Conservation (phyloP, 1,140 invertebrate species). For the Drosophila pachea region DNA sequence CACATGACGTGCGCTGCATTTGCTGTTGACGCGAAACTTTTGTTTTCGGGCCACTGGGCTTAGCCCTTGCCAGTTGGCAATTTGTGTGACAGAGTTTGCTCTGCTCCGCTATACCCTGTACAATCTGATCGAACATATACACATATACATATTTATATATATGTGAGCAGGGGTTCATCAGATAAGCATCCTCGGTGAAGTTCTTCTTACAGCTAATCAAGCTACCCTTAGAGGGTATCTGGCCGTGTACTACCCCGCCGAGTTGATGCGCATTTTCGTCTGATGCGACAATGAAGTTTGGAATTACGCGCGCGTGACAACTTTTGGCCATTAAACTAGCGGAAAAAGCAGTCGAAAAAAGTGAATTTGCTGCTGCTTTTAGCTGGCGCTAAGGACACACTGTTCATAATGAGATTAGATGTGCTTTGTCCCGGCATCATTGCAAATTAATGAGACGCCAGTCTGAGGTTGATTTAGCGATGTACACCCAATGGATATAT, state of each 20-base stretch:
- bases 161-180: neutral
- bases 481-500: neutral
- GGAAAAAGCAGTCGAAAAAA: constrained; percentile 19
- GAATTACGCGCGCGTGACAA: constrained; percentile 42
- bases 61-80: constrained; percentile 52
- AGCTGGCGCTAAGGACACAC: constrained; percentile 18
- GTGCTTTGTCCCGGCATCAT: constrained; percentile 11
- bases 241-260: neutral
- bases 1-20: constrained; percentile 28
- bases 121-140: neutral
- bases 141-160: no score
- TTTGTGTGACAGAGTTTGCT: constrained; percentile 25
- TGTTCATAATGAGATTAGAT: constrained; percentile 54
- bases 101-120: constrained; percentile 6
- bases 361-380: constrained; percentile 26
- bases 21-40: constrained; percentile 54
- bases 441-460: constrained; percentile 27
- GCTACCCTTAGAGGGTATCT: neutral
- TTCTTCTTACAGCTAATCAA: no score
- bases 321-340: constrained; percentile 64
- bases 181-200: neutral
- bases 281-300: constrained; percentile 63
- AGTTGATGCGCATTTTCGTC: constrained; percentile 16
- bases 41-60: constrained; percentile 45
- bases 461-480: constrained; percentile 6